Conservation (phyloP, 1,140 invertebrate species). For the Polypedilum vanderplanki region DNA sequence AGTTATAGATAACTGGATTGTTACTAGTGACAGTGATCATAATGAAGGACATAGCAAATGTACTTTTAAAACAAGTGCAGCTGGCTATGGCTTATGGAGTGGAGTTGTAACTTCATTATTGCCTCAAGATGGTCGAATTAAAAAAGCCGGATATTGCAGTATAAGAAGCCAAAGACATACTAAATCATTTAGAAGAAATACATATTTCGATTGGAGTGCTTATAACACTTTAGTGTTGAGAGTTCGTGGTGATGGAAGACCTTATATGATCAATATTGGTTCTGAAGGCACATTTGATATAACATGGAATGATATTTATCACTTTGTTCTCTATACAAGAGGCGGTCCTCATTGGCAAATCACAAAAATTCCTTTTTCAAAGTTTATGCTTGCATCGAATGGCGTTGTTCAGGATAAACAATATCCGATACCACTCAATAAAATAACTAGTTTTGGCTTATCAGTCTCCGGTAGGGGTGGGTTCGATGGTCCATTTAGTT, state of each 20-base stretch:
- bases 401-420: slow-evolving; percentile 84
- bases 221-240: slow-evolving; percentile 81
- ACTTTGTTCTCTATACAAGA: slow-evolving; percentile 78
- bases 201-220: slow-evolving; percentile 60
- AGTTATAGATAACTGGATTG: slow-evolving; percentile 63
- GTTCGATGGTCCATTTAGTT: slow-evolving; percentile 68
- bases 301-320: slow-evolving; percentile 75
- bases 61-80: slow-evolving; percentile 52
- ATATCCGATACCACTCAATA: slow-evolving; percentile 49
- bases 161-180: slow-evolving; percentile 56
- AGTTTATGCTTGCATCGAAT: slow-evolving; percentile 77
- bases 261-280: slow-evolving; percentile 72
- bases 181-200: slow-evolving; percentile 75
- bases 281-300: slow-evolving; percentile 66
- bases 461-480: slow-evolving; percentile 62
- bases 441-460: slow-evolving; percentile 71
- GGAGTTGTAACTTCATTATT: slow-evolving; percentile 62
- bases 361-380: slow-evolving; percentile 90
- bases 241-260: slow-evolving; percentile 84
- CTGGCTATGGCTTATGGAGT: slow-evolving; percentile 67
- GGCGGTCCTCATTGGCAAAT: slow-evolving; percentile 96
- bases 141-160: slow-evolving; percentile 69
- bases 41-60: slow-evolving; percentile 70
- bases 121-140: slow-evolving; percentile 71
- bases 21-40: slow-evolving; percentile 70